Base-by-base conservation (phyloP, 2,888 invertebrate genomes). In the Sympetrum striolatum region DNA sequence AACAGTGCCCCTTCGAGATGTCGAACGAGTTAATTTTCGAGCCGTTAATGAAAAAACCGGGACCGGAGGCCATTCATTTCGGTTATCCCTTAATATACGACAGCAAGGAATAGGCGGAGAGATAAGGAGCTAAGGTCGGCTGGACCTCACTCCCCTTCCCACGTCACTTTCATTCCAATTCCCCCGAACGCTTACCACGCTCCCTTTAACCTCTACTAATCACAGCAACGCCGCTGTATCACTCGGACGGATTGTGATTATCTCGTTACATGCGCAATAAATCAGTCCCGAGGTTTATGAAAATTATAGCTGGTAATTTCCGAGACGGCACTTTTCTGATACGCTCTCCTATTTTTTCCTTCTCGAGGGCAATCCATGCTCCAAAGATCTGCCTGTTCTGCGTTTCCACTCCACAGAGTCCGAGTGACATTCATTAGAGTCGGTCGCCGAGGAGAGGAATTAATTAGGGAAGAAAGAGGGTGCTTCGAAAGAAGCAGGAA, bases 21-120 rank as follows among this genome's bases (percentile, higher is more conserved):
- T 86, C 86, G 86, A 86, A 60, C n/a, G 86, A 60, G 86, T 86
- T 64, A 86, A 86, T 86, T 86, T 14, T 37, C 60, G 5, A 86
- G 86, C 60, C 18, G 86, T 86, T 37, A 60, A 60, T n/a, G 58
- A 73, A 86, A 86, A 86, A 82, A 86, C 37, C 60, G n/a, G 25
- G 37, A 64, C 86, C 64, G n/a, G 22, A 22, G 86, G 22, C 64
- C 86, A 86, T 86, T 86, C 60, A 86, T 86, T 86, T 37, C 58
- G 37, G 60, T 86, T 86, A 86, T 86, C 86, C 86, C 18, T 18
- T 15, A 35, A 37, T 60, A 60, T 86, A 64, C 60, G 58, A n/a
- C 35, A 37, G 60, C 58, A 58, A 82, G 53, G 58, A 82, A 60
- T 58, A 82, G 58, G 82, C 86, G 60, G 58, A 37, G 60, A 86